Base-by-base conservation (phyloP, 2,888 invertebrate genomes). In the Drosophila kanekoi region DNA sequence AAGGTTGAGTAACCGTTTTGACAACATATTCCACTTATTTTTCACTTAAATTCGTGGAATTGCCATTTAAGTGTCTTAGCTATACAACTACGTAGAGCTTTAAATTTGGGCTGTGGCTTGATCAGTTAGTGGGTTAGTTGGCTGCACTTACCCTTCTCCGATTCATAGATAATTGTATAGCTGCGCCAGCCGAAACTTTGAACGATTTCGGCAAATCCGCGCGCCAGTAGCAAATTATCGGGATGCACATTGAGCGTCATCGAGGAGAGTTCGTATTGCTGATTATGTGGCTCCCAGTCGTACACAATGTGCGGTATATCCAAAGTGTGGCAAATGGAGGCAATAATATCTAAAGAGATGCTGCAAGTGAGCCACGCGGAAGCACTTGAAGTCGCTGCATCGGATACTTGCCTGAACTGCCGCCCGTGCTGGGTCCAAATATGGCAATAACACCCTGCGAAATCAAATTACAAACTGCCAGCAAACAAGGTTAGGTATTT, bases 131-230 rank as follows among this genome's bases (percentile, higher is more conserved):
- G 11, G 5, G 2, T 11, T n/a, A 4, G 6, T 6, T 8, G 23
- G n/a, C 28, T 33, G 6, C 8, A 9, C 18, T 65, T 87, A 94
- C 96, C 97, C 87, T 95, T 96, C 89, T 96, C 95, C 87, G 95
- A 95, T 92, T 98, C 97, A 91, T 97, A 97, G 56, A 97, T 94
- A 44, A 97, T 95, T 2, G 96, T 96, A 87, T 96, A 97, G 77
- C 94, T 94, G 78, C 95, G 95, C 97, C 97, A 97, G 77, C 95
- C 95, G 91, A 96, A 95, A 70, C 94, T 94, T 75, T 94, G 94
- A 4, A 97, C 94, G 44, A 97, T 92, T 89, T 95, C 95, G 2
- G 96, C 95, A 87, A 95, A 95, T 14, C 96, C 96, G 90, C 95
- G 92, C 5, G 95, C 94, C 40, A 96, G 92, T 47, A 94, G 93